Evolutionary conservation across 2,888 invertebrate species (phyloP).

Genomic region (Plagodis pulveraria): DNA sequence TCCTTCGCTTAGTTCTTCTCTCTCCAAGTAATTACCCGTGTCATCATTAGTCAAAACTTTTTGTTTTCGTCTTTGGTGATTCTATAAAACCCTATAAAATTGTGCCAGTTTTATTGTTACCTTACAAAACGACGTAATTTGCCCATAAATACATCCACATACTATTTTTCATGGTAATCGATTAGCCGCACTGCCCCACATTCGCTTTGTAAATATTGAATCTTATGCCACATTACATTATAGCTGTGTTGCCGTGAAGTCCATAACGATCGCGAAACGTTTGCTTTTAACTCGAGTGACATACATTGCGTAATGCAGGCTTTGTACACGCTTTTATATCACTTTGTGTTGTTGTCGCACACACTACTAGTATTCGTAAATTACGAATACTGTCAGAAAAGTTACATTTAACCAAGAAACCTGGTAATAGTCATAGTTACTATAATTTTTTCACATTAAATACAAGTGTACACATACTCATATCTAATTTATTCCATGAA

Average conservation of each 20-base stretch:
- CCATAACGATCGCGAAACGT: neutral
- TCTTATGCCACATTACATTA: neutral
- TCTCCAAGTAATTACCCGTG: constrained; percentile 1
- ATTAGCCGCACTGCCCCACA: constrained; percentile 9
- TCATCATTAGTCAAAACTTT: constrained; percentile 3
- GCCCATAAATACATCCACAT: neutral
- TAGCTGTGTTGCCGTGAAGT: constrained; percentile 5
- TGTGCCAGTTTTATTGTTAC: constrained; percentile 5
- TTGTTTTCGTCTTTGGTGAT: constrained; percentile 2
- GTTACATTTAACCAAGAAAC: too few species aligned
- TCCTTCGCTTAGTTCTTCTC: constrained; percentile 18
- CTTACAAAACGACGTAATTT: too few species aligned
- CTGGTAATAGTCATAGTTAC: too few species aligned
- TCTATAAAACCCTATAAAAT: neutral
- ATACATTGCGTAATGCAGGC: neutral
- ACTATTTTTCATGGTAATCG: constrained; percentile 1
- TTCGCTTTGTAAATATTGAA: constrained; percentile 10
- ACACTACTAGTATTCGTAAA: too few species aligned
- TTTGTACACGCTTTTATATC: too few species aligned
- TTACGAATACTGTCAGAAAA: too few species aligned
- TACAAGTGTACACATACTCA: too few species aligned
- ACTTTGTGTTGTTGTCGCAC: too few species aligned
- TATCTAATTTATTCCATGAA: too few species aligned
- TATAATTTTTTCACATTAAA: too few species aligned
- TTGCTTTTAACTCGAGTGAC: neutral